These are phyloP conservation scores for Eupithecia inturbata DNA, from an alignment of 2,888 invertebrate genomes.

Conservation along the genomic window DNA sequence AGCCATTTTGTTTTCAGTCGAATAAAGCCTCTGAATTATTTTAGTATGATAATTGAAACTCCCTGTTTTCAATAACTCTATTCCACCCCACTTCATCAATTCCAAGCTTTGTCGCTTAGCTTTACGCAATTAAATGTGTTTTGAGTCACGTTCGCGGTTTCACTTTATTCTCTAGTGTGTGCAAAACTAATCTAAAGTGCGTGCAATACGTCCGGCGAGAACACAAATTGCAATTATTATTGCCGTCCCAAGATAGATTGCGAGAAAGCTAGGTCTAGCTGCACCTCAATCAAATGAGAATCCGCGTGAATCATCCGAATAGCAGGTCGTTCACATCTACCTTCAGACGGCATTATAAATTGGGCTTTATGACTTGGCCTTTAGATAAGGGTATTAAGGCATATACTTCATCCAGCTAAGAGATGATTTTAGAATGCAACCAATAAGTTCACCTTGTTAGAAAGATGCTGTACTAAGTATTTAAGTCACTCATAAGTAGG, in stretches of 20 bases:
- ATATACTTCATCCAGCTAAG: not conserved
- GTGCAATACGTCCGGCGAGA: slow-evolving; percentile 10
- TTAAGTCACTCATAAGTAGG: not conserved
- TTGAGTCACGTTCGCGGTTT: not conserved
- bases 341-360: slow-evolving; percentile 13
- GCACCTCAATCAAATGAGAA: slow-evolving; percentile 22
- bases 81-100: not conserved
- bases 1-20: slow-evolving; percentile 18
- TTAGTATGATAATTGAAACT: not conserved
- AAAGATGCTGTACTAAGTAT: not conserved
- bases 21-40: not conserved
- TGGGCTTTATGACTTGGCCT: not conserved
- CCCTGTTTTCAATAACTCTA: not conserved
- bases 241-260: slow-evolving; percentile 18
- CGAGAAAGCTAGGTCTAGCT: slow-evolving; percentile 31
- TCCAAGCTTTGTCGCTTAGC: not conserved
- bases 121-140: not conserved
- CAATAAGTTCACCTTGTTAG: not conserved
- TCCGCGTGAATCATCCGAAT: slow-evolving; percentile 29
- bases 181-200: not conserved
- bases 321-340: slow-evolving; percentile 31
- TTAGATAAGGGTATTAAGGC: not conserved
- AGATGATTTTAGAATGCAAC: not conserved
- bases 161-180: not conserved
- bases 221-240: slow-evolving; percentile 7